phyloP scores from a whole-genome alignment of 2,888 invertebrate genomes.

The Ophraella communa region DNA sequence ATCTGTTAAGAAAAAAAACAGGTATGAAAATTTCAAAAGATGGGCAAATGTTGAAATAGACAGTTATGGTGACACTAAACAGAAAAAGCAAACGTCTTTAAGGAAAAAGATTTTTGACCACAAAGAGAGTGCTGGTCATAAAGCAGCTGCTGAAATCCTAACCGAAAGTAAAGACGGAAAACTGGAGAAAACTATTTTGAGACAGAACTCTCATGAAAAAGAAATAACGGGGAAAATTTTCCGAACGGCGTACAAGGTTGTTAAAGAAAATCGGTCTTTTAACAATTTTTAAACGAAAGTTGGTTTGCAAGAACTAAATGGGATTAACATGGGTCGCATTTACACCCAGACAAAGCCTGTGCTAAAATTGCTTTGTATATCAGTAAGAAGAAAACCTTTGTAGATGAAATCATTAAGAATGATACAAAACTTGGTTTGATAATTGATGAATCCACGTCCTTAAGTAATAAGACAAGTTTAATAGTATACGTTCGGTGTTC shows the following conservation, averaged over 20 bases:
- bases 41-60: background rate
- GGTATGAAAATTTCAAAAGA: background rate
- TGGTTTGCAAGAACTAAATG: background rate
- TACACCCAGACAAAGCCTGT: background rate
- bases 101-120: too few species aligned
- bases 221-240: background rate
- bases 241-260: background rate
- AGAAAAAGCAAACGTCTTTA: too few species aligned
- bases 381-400: background rate
- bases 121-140: constrained; percentile 10
- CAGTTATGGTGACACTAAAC: too few species aligned
- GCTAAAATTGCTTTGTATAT: background rate
- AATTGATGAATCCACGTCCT: background rate
- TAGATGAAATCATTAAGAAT: background rate
- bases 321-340: background rate
- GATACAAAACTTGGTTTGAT: constrained; percentile 7
- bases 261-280: background rate
- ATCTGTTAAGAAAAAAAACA: background rate
- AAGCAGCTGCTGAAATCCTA: constrained; percentile 7
- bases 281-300: background rate
- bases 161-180: background rate
- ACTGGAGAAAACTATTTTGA: constrained; percentile 2
- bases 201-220: constrained; percentile 2
- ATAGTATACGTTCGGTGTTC: constrained; percentile 6
- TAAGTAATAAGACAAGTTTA: constrained; percentile 3